Evolutionary conservation across 1,140 invertebrate species (phyloP).

Genomic region (Matsumurasca onukii): DNA sequence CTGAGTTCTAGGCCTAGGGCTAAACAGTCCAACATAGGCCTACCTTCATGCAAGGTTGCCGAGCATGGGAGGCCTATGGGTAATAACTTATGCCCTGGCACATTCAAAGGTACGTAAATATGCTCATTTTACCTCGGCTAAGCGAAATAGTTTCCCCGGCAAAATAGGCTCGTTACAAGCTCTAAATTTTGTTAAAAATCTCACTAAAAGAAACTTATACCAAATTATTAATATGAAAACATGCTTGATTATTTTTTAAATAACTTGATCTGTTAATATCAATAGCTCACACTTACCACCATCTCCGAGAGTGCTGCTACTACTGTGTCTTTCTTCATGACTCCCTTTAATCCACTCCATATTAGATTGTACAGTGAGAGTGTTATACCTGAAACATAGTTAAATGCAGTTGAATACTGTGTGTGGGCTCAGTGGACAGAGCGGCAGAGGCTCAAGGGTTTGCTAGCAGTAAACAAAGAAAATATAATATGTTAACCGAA

Average conservation of each 20-base stretch:
- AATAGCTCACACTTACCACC: constrained; percentile 39
- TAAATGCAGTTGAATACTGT: not conserved
- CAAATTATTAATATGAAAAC: too few species aligned
- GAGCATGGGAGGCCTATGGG: too few species aligned
- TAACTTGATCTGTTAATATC: not conserved
- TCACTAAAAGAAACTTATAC: not conserved
- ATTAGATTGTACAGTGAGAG: constrained; percentile 44
- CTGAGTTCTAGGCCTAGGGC: too few species aligned
- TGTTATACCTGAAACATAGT: constrained; percentile 11
- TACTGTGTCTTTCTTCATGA: constrained; percentile 44
- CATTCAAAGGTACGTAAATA: too few species aligned
- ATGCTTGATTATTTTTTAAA: not conserved
- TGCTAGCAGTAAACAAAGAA: not conserved
- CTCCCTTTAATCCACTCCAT: constrained; percentile 45
- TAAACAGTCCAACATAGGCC: too few species aligned
- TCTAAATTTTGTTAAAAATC: not conserved
- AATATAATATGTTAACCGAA: not conserved
- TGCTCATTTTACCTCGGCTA: not conserved
- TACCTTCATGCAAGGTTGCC: too few species aligned
- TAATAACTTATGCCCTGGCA: too few species aligned
- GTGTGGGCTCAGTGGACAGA: not conserved
- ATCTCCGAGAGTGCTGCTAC: constrained; percentile 42
- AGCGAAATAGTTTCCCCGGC: not conserved
- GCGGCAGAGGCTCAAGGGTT: not conserved
- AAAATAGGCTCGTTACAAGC: not conserved